These are phyloP conservation scores for Acestrorhynchus altus DNA, from an alignment of 2,797 vertebrate genomes.

Conservation along the genomic window DNA sequence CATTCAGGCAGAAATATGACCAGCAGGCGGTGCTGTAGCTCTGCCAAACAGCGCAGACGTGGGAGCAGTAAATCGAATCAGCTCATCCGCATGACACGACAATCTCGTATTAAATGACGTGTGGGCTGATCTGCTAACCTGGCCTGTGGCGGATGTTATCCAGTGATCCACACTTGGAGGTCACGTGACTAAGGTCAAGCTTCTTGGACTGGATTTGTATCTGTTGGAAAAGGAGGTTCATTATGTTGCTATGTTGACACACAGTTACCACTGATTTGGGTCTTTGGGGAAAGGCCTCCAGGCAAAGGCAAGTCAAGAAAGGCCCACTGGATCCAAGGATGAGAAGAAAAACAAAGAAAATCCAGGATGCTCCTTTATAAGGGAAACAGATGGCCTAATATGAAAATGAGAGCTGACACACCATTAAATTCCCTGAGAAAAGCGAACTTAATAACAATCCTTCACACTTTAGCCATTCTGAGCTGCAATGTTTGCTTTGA, in stretches of 20 bases:
- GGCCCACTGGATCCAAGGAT: neutral
- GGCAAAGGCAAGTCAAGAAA: neutral
- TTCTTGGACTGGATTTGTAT: conserved; percentile 97
- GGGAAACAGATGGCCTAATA: neutral
- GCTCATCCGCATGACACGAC: neutral
- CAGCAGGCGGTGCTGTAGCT: conserved; percentile 69
- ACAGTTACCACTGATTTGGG: neutral
- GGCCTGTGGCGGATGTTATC: conserved; percentile 97
- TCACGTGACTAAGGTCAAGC: conserved; percentile 97
- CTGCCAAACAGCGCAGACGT: neutral
- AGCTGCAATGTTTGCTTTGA: neutral
- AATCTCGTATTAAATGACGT: neutral
- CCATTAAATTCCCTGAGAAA: neutral
- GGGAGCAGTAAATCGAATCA: neutral
- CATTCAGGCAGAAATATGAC: neutral
- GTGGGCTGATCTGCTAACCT: conserved; percentile 79
- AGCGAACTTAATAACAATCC: conserved; percentile 1
- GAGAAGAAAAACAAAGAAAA: neutral
- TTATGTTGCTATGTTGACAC: neutral
- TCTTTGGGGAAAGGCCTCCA: neutral
- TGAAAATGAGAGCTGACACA: neutral
- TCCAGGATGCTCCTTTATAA: neutral
- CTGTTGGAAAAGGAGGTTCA: conserved; percentile 69
- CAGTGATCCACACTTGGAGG: conserved; percentile 97
- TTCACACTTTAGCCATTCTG: neutral